These are phyloP conservation scores for Parauchenoglanis ngamensis DNA, from an alignment of 2,797 vertebrate species.

Conservation along the genomic window DNA sequence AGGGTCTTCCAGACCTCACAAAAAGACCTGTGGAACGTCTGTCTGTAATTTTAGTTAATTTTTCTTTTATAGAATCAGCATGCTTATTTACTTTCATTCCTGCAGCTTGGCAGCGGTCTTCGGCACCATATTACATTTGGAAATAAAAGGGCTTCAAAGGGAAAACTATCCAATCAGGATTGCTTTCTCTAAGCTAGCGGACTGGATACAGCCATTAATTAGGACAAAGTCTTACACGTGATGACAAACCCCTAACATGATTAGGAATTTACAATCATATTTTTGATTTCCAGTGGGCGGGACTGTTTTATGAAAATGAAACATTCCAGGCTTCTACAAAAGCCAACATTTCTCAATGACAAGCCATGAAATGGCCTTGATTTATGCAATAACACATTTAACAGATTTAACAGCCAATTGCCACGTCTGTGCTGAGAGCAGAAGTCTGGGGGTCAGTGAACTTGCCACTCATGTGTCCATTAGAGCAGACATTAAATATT, in stretches of 20 bases:
- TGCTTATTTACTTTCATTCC: not conserved
- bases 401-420: conserved; percentile 7
- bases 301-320: not conserved
- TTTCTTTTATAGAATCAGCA: not conserved
- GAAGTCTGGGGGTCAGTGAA: not conserved
- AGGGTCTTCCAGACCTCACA: not conserved
- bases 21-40: not conserved
- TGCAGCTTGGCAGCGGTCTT: not conserved
- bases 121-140: not conserved
- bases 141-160: not conserved
- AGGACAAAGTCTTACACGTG: not conserved
- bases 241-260: not conserved
- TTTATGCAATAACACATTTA: conserved; percentile 18
- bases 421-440: conserved; percentile 13
- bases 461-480: not conserved
- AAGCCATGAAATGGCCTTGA: not conserved
- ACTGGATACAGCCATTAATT: not conserved
- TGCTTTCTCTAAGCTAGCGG: not conserved
- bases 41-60: no score
- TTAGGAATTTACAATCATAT: not conserved
- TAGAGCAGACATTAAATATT: conserved; percentile 9
- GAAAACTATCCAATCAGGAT: not conserved
- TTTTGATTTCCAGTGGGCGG: not conserved
- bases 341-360: not conserved
- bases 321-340: not conserved